phyloP scores from a whole-genome alignment of 2,113 vertebrate species.

The Chrysemys picta region DNA sequence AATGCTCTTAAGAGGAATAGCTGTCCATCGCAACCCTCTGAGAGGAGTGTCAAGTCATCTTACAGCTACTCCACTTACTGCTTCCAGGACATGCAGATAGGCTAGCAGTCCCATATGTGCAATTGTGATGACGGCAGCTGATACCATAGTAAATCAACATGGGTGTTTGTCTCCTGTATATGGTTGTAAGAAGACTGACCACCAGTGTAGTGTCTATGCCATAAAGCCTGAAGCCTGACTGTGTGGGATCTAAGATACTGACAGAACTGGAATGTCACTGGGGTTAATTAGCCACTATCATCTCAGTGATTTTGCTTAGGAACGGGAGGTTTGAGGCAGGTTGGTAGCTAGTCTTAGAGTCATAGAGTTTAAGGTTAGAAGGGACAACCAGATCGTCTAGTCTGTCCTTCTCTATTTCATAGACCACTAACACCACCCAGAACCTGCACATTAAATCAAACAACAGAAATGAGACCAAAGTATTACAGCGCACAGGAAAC shows the following conservation, averaged over 20 bases:
- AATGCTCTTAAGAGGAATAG: background rate
- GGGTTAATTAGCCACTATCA: rapidly evolving
- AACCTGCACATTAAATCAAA: no score
- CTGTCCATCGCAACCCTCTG: background rate
- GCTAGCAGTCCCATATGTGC: background rate
- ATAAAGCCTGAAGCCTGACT: background rate
- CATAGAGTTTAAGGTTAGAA: no score
- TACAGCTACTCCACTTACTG: background rate
- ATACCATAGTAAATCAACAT: background rate
- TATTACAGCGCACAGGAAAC: no score
- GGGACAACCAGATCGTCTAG: no score
- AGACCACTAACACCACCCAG: no score
- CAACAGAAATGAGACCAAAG: no score
- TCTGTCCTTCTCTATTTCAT: no score
- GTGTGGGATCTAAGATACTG: background rate
- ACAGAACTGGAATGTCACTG: background rate
- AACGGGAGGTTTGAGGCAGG: background rate
- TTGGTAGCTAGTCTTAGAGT: background rate
- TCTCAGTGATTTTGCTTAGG: background rate
- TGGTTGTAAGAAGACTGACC: background rate
- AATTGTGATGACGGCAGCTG: background rate
- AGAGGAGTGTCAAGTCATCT: background rate
- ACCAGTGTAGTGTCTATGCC: background rate
- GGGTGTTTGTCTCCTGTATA: background rate
- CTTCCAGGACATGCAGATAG: background rate